phyloP scores from a whole-genome alignment of 2,888 invertebrate genomes.

The Trachelus stipa region DNA sequence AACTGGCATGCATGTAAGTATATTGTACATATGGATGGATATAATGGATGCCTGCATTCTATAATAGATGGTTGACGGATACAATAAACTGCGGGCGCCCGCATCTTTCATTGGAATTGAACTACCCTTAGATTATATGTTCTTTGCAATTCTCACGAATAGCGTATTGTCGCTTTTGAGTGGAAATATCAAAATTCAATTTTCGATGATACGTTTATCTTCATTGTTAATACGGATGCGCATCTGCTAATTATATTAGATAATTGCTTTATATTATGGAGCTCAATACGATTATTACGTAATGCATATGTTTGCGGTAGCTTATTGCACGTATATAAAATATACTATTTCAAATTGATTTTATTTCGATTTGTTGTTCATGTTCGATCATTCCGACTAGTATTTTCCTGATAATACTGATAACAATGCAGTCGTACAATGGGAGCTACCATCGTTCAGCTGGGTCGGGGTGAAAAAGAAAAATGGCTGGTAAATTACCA shows the following conservation, averaged over 20 bases:
- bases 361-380: neutral
- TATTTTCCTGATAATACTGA: neutral
- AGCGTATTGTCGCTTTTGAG: neutral
- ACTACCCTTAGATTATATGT: neutral
- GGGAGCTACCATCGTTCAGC: neutral
- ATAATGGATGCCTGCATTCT: neutral
- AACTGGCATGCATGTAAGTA: neutral
- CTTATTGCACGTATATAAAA: neutral
- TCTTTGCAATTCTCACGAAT: neutral
- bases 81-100: neutral
- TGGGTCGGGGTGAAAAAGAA: neutral
- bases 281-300: too few species aligned
- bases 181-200: neutral
- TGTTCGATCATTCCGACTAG: neutral
- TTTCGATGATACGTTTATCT: neutral
- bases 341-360: neutral
- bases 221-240: too few species aligned
- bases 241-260: too few species aligned
- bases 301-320: too few species aligned
- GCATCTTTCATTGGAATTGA: neutral
- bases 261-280: too few species aligned
- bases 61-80: neutral
- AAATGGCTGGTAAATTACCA: constrained; percentile 3
- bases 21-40: neutral
- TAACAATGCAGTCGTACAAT: neutral